These are phyloP conservation scores for Lanius ludovicianus DNA, from an alignment of 2,113 vertebrate species.

Conservation along the genomic window DNA sequence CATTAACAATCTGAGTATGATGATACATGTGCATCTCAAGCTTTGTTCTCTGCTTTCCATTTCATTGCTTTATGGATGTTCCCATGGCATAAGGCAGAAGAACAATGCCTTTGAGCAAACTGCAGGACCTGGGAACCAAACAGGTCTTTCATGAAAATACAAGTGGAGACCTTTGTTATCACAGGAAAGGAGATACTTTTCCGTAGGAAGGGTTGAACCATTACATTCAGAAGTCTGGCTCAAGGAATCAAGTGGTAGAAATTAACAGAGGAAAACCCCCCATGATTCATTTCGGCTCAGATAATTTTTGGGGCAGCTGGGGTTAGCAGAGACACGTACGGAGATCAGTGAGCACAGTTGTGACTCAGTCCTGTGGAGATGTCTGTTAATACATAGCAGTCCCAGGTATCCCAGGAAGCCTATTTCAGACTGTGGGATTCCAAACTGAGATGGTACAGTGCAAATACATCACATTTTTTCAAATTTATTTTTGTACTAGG, in stretches of 20 bases:
- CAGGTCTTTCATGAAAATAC: neutral
- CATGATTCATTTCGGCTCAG: neutral
- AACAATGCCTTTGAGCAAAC: neutral
- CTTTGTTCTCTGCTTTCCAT: neutral
- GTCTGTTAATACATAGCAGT: neutral
- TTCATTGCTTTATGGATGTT: neutral
- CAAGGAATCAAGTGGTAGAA: neutral
- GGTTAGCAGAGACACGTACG: neutral
- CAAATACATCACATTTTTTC: neutral
- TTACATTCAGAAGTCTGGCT: neutral
- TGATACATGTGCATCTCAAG: neutral
- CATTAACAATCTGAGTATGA: neutral
- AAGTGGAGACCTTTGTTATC: neutral
- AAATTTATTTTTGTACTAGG: neutral
- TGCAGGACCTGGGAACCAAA: neutral
- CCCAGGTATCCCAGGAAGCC: neutral
- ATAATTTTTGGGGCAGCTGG: neutral
- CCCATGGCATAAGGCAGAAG: neutral
- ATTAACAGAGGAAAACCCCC: neutral
- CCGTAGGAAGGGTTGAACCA: neutral
- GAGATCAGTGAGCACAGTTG: neutral
- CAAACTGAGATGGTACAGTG: neutral
- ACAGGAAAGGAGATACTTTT: neutral
- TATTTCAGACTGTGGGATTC: neutral
- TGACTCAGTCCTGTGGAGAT: neutral